Percentiles rank a stretch among this genome's conserved stretches.
Conservation (phyloP, 2,113 vertebrate genomes). For the Okapia johnstoni region DNA sequence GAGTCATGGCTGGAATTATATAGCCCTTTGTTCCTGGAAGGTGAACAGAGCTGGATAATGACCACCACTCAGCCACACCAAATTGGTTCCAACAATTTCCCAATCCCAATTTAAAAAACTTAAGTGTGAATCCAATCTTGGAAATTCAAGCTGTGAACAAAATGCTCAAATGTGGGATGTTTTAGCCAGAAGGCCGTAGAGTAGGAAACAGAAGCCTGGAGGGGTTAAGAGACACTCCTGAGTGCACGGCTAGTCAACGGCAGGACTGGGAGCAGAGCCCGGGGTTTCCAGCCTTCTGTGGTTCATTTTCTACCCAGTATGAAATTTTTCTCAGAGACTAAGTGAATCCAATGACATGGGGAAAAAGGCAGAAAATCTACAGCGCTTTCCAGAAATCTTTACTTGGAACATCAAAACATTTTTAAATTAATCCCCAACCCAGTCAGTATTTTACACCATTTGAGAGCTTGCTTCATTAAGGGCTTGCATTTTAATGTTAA, state of each 20-base stretch:
- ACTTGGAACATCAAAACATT: neutral
- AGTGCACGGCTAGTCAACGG: fast-evolving
- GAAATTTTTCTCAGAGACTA: neutral
- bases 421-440: neutral
- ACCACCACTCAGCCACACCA: too few species aligned
- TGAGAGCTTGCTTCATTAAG: neutral
- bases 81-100: neutral
- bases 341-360: neutral
- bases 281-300: fast-evolving
- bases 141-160: neutral
- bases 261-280: too few species aligned
- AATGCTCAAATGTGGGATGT: neutral
- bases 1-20: neutral
- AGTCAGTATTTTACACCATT: neutral
- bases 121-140: neutral
- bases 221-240: neutral
- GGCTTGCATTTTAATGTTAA: neutral
- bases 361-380: neutral
- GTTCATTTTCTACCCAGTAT: neutral
- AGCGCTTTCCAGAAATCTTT: neutral
- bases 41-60: neutral
- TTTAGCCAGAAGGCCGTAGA: neutral
- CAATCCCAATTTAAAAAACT: neutral
- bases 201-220: neutral
- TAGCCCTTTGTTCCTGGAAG: neutral